Evolutionary conservation across 1,140 invertebrate genomes (phyloP).

Genomic region (Trachelipus rathkii): DNA sequence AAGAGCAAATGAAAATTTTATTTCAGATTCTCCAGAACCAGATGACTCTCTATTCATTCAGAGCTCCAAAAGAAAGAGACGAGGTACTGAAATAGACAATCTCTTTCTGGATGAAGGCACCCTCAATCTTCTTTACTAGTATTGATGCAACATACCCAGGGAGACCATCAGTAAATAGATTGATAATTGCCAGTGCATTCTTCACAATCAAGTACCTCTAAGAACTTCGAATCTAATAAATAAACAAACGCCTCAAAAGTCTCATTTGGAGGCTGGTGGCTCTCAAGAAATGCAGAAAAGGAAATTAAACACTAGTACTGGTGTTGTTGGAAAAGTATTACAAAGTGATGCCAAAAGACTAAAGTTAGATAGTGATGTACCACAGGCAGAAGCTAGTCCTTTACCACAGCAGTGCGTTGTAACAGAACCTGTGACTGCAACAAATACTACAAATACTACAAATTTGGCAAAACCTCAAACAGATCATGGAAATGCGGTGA

Average conservation of each 20-base stretch:
- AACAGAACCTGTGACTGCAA: neutral
- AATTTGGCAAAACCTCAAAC: neutral
- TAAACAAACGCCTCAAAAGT: conserved; percentile 26
- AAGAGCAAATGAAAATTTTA: conserved; percentile 37
- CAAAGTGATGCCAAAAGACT: conserved; percentile 30
- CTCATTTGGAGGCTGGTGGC: conserved; percentile 13
- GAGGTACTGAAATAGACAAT: conserved; percentile 34
- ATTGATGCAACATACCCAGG: conserved; percentile 29
- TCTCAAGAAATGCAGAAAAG: conserved; percentile 19
- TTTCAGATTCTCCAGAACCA: conserved; percentile 36
- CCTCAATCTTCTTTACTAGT: conserved; percentile 38
- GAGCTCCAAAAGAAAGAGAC: conserved; percentile 32
- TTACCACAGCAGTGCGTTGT: neutral
- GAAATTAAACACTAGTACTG: conserved; percentile 33
- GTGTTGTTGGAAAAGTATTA: conserved; percentile 26
- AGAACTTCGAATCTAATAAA: conserved; percentile 27
- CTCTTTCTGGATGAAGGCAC: conserved; percentile 43
- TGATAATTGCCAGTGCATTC: conserved; percentile 36
- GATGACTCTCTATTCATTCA: conserved; percentile 32
- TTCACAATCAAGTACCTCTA: conserved; percentile 33
- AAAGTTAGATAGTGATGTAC: conserved; percentile 25
- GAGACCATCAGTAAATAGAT: conserved; percentile 23
- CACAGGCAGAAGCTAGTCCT: conserved; percentile 1
- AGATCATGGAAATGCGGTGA: neutral
- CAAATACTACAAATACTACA: too few species aligned